Conservation (phyloP, 2,113 vertebrate species). For the Speoplatyrhinus poulsoni region DNA sequence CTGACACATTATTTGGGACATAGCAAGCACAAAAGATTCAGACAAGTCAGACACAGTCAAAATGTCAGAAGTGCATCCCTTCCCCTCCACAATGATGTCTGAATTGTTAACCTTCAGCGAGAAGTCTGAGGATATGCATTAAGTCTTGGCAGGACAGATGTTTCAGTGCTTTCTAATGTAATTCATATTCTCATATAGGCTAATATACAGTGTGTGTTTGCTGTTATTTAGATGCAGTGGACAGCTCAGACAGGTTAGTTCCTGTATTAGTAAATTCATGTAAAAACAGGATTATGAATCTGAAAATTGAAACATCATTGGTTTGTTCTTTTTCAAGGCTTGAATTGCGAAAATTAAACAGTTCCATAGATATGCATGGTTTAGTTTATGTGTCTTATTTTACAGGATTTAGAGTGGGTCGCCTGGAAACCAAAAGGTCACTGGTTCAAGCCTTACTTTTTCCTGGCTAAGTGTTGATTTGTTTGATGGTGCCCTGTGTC, state of each 20-base stretch:
- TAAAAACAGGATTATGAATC: too few relatives aligned
- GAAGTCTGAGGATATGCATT: constrained; percentile 32
- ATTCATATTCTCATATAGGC: constrained; percentile 47
- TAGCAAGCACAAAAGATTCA: constrained; percentile 50
- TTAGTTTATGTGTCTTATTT: too few relatives aligned
- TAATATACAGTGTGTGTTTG: constrained; percentile 26
- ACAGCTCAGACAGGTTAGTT: too few relatives aligned
- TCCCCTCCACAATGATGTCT: constrained; percentile 32
- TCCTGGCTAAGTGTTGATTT: too few relatives aligned
- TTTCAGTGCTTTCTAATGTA: constrained; percentile 33
- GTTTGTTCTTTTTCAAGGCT: not conserved
- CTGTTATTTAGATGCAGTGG: constrained; percentile 24
- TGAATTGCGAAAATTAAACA: not conserved
- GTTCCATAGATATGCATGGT: too few relatives aligned
- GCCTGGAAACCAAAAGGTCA: too few relatives aligned
- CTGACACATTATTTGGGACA: constrained; percentile 60
- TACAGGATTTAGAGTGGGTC: too few relatives aligned
- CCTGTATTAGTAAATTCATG: too few relatives aligned
- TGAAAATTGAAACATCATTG: too few relatives aligned
- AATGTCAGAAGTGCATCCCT: constrained; percentile 48
- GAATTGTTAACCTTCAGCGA: constrained; percentile 69
- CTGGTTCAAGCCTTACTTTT: too few relatives aligned
- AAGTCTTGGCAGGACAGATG: constrained; percentile 59
- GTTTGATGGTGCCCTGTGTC: too few relatives aligned
- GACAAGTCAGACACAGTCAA: constrained; percentile 35